A percentile compares a stretch with the other conserved stretches of the same genome.
These are phyloP conservation scores for Rhinolophus ferrumequinum DNA, from an alignment of 2,113 vertebrate genomes.

Conservation along the genomic window DNA sequence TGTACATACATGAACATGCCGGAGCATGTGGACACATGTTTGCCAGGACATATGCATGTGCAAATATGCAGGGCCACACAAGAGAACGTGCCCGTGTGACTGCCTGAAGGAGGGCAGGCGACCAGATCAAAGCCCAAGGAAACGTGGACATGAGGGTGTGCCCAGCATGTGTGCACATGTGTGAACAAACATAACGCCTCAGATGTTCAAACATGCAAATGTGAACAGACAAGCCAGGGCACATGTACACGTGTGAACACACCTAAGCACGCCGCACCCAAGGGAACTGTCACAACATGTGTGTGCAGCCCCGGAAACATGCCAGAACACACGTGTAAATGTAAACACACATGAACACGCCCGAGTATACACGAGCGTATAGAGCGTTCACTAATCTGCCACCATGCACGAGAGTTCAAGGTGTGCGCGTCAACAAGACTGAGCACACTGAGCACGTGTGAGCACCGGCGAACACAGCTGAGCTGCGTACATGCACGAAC, in stretches of 20 bases:
- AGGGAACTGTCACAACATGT: neutral
- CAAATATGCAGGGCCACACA: neutral
- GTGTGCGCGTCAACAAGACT: neutral
- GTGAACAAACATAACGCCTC: neutral
- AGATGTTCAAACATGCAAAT: neutral
- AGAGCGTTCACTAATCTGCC: neutral
- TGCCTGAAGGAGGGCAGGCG: neutral
- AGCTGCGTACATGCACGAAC: neutral
- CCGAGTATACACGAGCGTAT: neutral
- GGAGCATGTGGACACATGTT: fast-evolving
- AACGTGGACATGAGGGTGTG: neutral
- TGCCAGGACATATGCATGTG: neutral
- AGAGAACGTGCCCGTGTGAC: neutral
- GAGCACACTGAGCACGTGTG: neutral
- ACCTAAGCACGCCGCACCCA: neutral
- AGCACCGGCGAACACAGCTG: neutral
- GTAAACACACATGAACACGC: neutral
- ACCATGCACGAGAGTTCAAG: too few relatives aligned
- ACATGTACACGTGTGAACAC: neutral
- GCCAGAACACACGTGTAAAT: neutral
- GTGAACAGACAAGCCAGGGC: neutral
- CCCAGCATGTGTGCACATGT: neutral
- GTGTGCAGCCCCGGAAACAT: neutral
- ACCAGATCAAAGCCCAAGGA: neutral
- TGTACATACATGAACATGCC: too few relatives aligned